Base-by-base conservation (phyloP, 2,113 vertebrate species). In the Ramphastos sulfuratus region DNA sequence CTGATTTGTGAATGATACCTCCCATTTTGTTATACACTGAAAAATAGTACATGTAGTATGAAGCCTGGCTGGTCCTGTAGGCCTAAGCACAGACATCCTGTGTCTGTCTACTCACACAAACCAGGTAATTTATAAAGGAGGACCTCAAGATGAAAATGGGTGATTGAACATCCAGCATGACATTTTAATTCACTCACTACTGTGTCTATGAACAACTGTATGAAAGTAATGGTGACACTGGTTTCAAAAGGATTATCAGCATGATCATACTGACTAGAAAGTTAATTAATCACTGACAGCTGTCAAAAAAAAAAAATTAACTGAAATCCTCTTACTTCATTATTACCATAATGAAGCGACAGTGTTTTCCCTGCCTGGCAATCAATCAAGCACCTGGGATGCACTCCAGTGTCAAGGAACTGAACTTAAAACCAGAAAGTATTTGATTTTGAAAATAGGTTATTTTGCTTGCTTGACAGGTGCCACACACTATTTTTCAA, bases 291-390 rank as follows among this genome's bases (percentile, higher is more conserved):
- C 86, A 90, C 80, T 93, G 89, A 91, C 59, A 91, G 93, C 92
- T 95, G 73, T 91, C 30, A 92, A 88, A 95, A 80, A 90, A 77
- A n/a, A 18, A 12, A 71, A 44, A 39, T 44, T 44, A 44, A 94
- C 80, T 92, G 56, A 91, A 94, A 89, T 94, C 91, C 94, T 96
- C 58, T 87, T 93, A 70, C 76, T 95, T 84, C 63, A 63, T 89
- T 96, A 96, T 96, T 96, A 93, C 44, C 90, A 93, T 96, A 93
- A 96, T 88, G 90, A 94, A 95, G 89, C 94, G 93, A 86, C 84
- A 60, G 24, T 88, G 80, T 92, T 96, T 97, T 59, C 87, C 61
- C 48, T 95, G 88, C 72, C 66, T 74, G 67, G 63, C 92, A 97
- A 84, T 95, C 96, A 96, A 71, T 96, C 94, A 93, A 78, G 37